phyloP scores from a whole-genome alignment of 2,888 invertebrate species.

The Platycnemis pennipes region DNA sequence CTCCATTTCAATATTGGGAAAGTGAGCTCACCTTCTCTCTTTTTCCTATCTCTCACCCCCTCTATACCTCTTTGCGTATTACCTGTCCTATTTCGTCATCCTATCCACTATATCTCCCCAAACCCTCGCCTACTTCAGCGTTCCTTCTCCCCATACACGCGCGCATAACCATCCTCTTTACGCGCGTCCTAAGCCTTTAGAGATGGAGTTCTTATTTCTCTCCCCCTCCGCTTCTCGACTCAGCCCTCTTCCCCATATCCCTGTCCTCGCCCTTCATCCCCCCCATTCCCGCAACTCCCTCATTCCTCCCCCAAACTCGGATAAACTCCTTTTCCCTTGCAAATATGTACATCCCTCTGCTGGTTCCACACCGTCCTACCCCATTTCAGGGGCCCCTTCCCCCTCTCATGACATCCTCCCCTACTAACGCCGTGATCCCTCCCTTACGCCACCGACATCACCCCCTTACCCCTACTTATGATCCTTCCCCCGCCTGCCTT shows the following conservation, averaged over 20 bases:
- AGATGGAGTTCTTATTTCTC: not conserved
- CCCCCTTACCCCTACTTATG: too few species aligned
- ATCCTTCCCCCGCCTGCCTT: not conserved
- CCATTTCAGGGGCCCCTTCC: not conserved
- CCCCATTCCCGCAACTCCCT: not conserved
- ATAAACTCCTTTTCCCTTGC: constrained; percentile 34
- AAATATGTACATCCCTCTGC: not conserved
- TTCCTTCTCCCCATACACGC: not conserved
- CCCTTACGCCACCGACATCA: not conserved
- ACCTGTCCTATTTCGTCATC: constrained; percentile 35
- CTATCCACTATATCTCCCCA: not conserved
- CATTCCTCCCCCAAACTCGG: not conserved
- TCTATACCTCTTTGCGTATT: not conserved
- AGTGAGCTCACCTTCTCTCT: not conserved
- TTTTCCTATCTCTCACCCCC: not conserved
- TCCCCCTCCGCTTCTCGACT: not conserved
- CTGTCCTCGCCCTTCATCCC: not conserved
- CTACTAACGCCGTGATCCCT: not conserved
- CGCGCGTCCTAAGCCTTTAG: constrained; percentile 24
- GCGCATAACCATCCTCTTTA: constrained; percentile 9
- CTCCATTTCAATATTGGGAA: constrained; percentile 35
- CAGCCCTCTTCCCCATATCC: not conserved
- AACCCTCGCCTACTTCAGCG: not conserved
- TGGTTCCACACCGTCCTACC: not conserved
- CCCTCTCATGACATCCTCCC: not conserved